Evolutionary conservation across 2,113 vertebrate genomes (phyloP).

Genomic region (Lepus europaeus): DNA sequence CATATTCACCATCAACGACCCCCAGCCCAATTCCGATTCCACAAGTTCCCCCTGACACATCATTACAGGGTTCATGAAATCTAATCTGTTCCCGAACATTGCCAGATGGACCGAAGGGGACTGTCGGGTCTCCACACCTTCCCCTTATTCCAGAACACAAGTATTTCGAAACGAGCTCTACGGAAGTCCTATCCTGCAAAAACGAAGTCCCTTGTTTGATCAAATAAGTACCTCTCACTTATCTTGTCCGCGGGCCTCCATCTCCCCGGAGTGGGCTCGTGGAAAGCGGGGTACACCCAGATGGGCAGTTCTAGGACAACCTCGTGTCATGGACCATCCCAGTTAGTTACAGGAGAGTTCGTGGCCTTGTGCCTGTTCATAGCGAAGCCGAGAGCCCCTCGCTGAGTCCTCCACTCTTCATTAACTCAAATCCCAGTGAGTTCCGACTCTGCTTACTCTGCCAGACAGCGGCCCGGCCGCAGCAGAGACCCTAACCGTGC

Average conservation of each 20-base stretch:
- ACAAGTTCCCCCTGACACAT: neutral
- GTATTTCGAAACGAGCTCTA: constrained; percentile 19
- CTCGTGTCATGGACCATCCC: neutral
- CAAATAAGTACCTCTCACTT: constrained; percentile 67
- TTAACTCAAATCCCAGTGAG: constrained; percentile 56
- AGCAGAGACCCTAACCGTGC: neutral
- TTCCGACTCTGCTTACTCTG: constrained; percentile 38
- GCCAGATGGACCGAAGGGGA: constrained; percentile 15
- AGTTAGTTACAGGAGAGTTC: constrained; percentile 31
- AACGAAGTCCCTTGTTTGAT: constrained; percentile 66
- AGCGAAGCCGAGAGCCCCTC: constrained; percentile 26
- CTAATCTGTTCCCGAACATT: constrained; percentile 28
- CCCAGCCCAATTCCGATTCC: neutral
- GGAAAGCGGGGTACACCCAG: constrained; percentile 29
- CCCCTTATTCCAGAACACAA: constrained; percentile 25
- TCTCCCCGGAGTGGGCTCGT: constrained; percentile 34
- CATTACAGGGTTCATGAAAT: neutral
- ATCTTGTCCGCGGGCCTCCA: constrained; percentile 54
- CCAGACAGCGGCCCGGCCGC: neutral
- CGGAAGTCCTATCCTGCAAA: constrained; percentile 38
- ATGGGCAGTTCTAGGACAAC: constrained; percentile 20
- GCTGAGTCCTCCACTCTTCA: constrained; percentile 45
- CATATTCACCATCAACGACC: neutral
- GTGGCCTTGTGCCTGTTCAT: constrained; percentile 50
- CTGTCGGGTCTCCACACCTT: neutral